Base-by-base conservation (phyloP, 2,888 invertebrate species). In the Drosophila lutescens region DNA sequence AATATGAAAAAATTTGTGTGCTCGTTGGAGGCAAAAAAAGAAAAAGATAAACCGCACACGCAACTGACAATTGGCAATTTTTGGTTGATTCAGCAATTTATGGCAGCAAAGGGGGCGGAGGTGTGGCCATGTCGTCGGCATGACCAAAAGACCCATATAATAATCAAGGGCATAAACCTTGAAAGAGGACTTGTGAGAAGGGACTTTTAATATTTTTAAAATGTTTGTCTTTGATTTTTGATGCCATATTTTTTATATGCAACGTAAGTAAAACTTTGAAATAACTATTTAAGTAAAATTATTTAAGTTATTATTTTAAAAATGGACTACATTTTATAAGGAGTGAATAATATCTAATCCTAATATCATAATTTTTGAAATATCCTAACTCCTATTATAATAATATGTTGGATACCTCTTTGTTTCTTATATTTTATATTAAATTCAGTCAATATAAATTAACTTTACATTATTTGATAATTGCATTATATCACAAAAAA, bases 71-170 rank as follows among this genome's bases (percentile, higher is more conserved):
- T 76, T 78, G 77, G 55, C 58, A 69, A 69, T 85, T 81, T 90
- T 87, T 71, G 89, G 90, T 78, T 85, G 74, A 88, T 88, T 79
- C 72, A 40, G 47, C 43, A 84, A 80, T 81, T 89, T 90, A 81
- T 79, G 72, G 53, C 49, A 26, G 23, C 44, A 40, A 32, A 13
- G 23, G 30, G 49, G 34, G n/a, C 10, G 26, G 36, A 46, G 34
- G 41, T 65, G 38, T 59, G 55, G 50, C 78, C 57, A 23, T 57
- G 57, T 46, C 49, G 60, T 62, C 86, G 88, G 84, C 84, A 77
- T 86, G 78, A 71, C 77, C 84, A 81, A 83, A 81, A 66, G 86
- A 88, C 55, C 74, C 80, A 71, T 6, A 73, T 80, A 62, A 57
- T 38, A 30, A 53, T 57, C 41, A 34, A 32, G n/a, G 15, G 5